These are phyloP conservation scores for Microcebus tavaratra DNA, from an alignment of 2,113 vertebrate species.

Conservation along the genomic window DNA sequence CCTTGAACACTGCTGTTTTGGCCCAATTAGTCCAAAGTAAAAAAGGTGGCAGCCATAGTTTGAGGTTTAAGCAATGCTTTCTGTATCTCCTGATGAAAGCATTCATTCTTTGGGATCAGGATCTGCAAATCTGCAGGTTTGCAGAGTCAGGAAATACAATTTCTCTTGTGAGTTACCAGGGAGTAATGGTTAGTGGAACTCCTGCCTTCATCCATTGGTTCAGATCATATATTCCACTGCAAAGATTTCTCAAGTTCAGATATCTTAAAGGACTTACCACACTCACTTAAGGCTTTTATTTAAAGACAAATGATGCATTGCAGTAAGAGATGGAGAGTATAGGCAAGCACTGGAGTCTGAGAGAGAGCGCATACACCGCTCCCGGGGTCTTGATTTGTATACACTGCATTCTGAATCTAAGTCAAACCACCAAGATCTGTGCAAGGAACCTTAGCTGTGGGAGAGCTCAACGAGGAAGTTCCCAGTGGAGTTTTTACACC, in stretches of 20 bases:
- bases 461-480: not conserved
- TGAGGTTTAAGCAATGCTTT: not conserved
- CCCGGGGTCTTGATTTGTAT: not conserved
- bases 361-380: not conserved
- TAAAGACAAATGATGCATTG: not conserved
- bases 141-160: not conserved
- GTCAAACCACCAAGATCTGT: not conserved
- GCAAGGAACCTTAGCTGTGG: not conserved
- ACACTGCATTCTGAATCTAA: not conserved
- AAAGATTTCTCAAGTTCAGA: not conserved
- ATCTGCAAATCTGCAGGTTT: not conserved
- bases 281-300: slow-evolving; percentile 16
- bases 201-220: not conserved
- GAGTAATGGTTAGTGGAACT: not conserved
- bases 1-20: not conserved
- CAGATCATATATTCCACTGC: not conserved
- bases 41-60: not conserved
- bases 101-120: not conserved
- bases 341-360: not conserved
- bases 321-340: not conserved
- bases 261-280: not conserved
- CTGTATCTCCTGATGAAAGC: not conserved
- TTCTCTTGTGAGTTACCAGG: not conserved
- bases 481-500: not conserved
- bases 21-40: not conserved